A percentile compares a stretch with the other conserved stretches of the same genome.
These are phyloP conservation scores for Nothocercus nigrocapillus DNA, from an alignment of 2,113 vertebrate species.

Conservation along the genomic window DNA sequence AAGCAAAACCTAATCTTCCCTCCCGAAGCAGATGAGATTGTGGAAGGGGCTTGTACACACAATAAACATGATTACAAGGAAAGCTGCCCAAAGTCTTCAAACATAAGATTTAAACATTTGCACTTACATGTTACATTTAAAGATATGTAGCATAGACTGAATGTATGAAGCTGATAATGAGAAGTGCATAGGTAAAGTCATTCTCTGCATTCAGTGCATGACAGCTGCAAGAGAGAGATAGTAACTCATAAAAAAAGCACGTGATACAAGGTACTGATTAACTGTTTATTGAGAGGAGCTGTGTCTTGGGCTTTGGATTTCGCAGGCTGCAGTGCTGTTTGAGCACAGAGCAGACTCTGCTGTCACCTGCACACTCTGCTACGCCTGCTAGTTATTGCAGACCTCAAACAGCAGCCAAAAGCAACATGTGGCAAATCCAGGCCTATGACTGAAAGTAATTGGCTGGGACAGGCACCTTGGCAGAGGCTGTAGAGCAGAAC, in stretches of 20 bases:
- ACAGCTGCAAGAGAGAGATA: background rate
- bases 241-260: background rate
- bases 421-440: background rate
- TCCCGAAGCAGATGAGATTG: background rate
- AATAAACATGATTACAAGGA: background rate
- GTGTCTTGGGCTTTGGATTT: background rate
- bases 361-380: rapidly evolving
- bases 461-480: background rate
- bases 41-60: background rate
- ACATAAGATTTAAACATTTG: background rate
- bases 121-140: background rate
- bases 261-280: background rate
- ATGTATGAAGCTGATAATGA: background rate
- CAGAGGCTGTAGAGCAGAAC: background rate
- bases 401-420: background rate
- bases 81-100: background rate
- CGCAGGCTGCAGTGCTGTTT: background rate
- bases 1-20: background rate
- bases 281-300: background rate
- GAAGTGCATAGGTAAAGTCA: background rate
- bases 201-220: background rate
- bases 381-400: background rate
- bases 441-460: background rate
- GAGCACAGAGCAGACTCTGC: background rate
- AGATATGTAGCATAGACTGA: background rate